phyloP scores from a whole-genome alignment of 1,140 invertebrate genomes.

The Papilio glaucus region DNA sequence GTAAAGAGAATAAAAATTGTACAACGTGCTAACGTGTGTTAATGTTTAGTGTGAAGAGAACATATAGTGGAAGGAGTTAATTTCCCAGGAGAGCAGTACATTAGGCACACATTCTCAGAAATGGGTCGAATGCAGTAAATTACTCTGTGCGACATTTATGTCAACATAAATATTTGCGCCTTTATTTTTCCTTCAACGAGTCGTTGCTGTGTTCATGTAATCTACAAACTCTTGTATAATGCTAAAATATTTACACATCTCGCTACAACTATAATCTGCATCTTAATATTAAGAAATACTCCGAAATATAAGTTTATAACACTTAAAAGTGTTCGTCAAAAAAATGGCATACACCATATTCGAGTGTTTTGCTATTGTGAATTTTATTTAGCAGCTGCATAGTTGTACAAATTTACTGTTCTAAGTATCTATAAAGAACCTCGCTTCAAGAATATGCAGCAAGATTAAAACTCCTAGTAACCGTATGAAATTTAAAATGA shows the following conservation, averaged over 20 bases:
- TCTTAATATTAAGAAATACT: not conserved
- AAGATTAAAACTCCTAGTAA: not conserved
- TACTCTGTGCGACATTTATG: constrained; percentile 31
- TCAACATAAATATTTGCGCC: constrained; percentile 33
- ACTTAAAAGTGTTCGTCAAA: not conserved
- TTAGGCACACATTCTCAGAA: constrained; percentile 28
- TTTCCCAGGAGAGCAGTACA: constrained; percentile 25
- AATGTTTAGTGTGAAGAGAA: constrained; percentile 19
- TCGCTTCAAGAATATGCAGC: constrained; percentile 10
- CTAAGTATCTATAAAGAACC: not conserved
- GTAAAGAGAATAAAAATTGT: constrained; percentile 6
- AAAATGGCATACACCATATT: not conserved
- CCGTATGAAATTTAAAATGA: constrained; percentile 13
- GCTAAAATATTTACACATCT: not conserved
- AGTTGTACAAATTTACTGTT: constrained; percentile 19
- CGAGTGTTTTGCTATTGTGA: not conserved
- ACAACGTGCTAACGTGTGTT: not conserved
- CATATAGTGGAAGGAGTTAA: constrained; percentile 27
- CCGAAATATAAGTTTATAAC: not conserved
- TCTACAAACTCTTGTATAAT: constrained; percentile 6
- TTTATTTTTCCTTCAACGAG: constrained; percentile 24
- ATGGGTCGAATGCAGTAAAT: constrained; percentile 29
- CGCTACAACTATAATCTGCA: not conserved
- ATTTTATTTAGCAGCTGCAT: not conserved
- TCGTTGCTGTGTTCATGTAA: constrained; percentile 3